Conservation (phyloP, 2,113 vertebrate genomes). For the Martes martes region DNA sequence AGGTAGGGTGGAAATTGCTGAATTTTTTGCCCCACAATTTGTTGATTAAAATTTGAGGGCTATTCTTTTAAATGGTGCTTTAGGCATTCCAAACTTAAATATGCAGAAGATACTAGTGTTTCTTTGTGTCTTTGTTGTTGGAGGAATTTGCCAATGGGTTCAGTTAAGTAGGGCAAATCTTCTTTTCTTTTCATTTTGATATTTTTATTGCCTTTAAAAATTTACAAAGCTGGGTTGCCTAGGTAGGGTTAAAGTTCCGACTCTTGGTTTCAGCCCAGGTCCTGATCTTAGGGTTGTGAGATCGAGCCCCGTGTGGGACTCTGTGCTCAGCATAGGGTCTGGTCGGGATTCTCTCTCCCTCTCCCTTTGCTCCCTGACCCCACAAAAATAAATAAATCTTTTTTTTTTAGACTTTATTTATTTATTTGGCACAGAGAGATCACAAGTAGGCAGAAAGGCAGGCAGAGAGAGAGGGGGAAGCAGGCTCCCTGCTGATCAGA, state of each 20-base stretch:
- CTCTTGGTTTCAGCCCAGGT: not conserved
- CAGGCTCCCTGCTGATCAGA: too few relatives aligned
- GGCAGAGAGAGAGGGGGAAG: too few relatives aligned
- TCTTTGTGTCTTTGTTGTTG: not conserved
- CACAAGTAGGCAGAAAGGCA: too few relatives aligned
- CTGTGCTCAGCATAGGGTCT: not conserved
- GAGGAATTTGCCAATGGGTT: conserved; percentile 25
- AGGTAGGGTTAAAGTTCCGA: not conserved
- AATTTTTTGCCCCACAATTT: conserved; percentile 6
- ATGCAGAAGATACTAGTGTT: not conserved
- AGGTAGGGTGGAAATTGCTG: not conserved
- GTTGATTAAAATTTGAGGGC: conserved; percentile 14
- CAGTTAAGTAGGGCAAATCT: conserved; percentile 8
- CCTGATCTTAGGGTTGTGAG: not conserved
- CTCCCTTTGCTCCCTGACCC: not conserved
- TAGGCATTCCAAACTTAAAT: not conserved
- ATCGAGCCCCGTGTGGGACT: not conserved
- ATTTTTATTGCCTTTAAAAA: not conserved
- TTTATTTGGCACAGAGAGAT: too few relatives aligned
- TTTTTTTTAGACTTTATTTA: not conserved
- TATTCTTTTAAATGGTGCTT: not conserved
- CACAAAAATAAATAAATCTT: not conserved
- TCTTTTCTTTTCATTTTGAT: not conserved
- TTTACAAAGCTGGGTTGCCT: not conserved
- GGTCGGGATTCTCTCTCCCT: not conserved